Percentiles rank a stretch among this genome's conserved stretches.
Conservation (phyloP, 2,113 vertebrate genomes). For the Rhineura floridana region DNA sequence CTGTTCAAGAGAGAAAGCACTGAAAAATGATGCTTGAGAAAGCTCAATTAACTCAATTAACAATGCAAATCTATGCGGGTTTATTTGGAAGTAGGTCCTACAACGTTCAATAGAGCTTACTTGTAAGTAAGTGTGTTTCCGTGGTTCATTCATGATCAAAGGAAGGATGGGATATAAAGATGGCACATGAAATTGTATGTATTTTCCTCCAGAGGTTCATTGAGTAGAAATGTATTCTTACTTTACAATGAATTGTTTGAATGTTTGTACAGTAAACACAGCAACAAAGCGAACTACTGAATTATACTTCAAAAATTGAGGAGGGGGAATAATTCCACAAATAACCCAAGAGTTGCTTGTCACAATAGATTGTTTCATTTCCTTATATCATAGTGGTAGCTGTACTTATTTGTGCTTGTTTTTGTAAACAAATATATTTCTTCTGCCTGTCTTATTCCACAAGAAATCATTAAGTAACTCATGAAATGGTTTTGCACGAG, state of each 20-base stretch:
- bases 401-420: neutral
- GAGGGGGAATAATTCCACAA: neutral
- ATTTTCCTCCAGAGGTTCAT: neutral
- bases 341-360: neutral
- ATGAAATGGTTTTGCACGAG: neutral
- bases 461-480: neutral
- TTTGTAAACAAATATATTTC: slow-evolving; percentile 8
- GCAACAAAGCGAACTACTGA: neutral
- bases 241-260: neutral
- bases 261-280: neutral
- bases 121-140: neutral
- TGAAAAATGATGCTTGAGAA: neutral
- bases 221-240: neutral
- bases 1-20: neutral
- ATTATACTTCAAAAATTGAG: neutral
- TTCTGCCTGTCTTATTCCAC: neutral
- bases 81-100: neutral
- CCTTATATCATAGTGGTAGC: neutral
- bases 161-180: neutral
- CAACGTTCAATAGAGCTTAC: no score
- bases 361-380: neutral
- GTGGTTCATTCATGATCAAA: neutral
- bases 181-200: neutral
- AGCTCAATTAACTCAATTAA: neutral
- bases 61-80: neutral